phyloP scores from a whole-genome alignment of 2,113 vertebrate species.

The Chionomys nivalis region DNA sequence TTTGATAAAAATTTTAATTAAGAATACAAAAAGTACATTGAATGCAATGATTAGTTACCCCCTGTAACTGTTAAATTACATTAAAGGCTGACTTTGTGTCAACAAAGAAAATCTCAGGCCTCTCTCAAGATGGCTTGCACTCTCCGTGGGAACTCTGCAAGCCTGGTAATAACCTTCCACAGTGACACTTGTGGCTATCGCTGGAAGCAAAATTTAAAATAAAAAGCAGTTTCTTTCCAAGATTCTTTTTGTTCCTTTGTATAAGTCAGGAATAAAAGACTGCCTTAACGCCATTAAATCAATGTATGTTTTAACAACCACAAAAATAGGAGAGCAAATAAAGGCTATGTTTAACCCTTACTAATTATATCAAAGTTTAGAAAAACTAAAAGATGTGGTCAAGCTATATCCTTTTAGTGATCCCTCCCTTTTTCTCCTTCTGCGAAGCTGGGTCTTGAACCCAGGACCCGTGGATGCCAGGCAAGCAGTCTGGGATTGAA shows the following conservation, averaged over 20 bases:
- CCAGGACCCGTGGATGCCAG: background rate
- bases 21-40: background rate
- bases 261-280: background rate
- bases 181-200: background rate
- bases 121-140: background rate
- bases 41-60: rapidly evolving
- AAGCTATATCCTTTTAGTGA: background rate
- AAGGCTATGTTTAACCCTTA: background rate
- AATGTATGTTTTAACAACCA: no score
- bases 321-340: background rate
- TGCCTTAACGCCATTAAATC: no score
- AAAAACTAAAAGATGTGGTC: no score
- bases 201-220: background rate
- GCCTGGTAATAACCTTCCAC: background rate
- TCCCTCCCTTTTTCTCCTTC: background rate
- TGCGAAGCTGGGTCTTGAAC: background rate
- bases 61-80: background rate
- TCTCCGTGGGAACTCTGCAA: background rate
- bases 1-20: background rate
- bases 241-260: background rate
- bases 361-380: background rate
- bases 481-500: background rate
- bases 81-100: background rate
- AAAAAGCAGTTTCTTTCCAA: background rate
- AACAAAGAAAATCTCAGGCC: background rate